Conservation (phyloP, 2,113 vertebrate genomes). For the Paramormyrops kingsleyae region DNA sequence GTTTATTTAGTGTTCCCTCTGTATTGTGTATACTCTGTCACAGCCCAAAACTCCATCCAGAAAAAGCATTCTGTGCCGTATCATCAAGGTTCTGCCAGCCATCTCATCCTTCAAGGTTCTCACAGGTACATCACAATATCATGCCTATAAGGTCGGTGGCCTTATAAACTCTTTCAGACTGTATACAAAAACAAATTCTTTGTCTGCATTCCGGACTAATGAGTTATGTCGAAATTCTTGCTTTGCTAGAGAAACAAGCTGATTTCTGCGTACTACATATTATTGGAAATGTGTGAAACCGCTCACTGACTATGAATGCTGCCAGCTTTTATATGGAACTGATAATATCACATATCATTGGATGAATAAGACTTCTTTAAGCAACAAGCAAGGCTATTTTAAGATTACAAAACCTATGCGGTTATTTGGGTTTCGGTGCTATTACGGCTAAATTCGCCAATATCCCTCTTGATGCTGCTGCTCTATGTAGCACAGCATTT, state of each 20-base stretch:
- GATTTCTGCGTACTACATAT: background rate
- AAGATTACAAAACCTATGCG: background rate
- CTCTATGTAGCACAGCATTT: background rate
- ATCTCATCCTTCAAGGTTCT: background rate
- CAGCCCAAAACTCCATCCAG: background rate
- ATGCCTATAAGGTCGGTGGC: background rate
- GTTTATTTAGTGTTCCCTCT: background rate
- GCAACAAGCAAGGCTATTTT: background rate
- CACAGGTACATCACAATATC: background rate
- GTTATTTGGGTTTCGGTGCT: background rate
- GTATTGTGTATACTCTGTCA: background rate
- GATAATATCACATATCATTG: background rate
- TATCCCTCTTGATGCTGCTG: background rate
- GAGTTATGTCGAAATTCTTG: slow-evolving; percentile 5
- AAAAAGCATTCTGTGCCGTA: background rate
- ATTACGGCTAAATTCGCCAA: background rate
- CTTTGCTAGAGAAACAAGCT: background rate
- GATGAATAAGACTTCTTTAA: background rate
- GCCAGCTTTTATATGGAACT: background rate
- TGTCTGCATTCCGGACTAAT: background rate
- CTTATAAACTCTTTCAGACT: background rate
- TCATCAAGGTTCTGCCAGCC: background rate
- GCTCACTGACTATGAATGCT: background rate
- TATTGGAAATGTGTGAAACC: background rate
- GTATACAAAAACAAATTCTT: background rate